Conservation (phyloP, 2,113 vertebrate species). For the Excalfactoria chinensis region DNA sequence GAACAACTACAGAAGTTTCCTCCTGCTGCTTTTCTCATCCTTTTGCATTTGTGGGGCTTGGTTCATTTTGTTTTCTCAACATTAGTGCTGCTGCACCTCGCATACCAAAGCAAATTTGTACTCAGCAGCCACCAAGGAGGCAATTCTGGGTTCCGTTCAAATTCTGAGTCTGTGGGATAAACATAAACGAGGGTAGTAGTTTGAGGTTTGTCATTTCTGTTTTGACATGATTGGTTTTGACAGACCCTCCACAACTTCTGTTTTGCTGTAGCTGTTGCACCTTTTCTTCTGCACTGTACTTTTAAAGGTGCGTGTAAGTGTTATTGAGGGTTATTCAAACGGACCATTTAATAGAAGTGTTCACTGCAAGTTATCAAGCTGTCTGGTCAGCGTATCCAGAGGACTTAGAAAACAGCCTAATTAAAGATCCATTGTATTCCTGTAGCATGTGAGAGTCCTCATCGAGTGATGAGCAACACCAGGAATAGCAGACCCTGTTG, state of each 20-base stretch:
- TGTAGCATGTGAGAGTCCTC: neutral
- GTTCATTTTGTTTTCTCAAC: neutral
- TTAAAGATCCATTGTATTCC: neutral
- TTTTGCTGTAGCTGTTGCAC: neutral
- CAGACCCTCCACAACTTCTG: neutral
- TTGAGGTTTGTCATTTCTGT: neutral
- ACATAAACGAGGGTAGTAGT: neutral
- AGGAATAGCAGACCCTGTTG: neutral
- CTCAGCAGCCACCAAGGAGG: neutral
- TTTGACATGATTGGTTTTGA: neutral
- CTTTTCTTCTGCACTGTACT: neutral
- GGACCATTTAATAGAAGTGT: neutral
- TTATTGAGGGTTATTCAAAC: neutral
- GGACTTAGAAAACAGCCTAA: neutral
- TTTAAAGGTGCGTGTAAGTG: neutral
- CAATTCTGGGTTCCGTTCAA: neutral
- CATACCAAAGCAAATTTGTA: neutral
- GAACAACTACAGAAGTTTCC: neutral
- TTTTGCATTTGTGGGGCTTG: neutral
- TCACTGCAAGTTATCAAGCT: neutral
- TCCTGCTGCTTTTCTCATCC: neutral
- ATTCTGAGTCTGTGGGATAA: neutral
- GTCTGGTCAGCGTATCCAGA: neutral
- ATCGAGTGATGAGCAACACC: neutral
- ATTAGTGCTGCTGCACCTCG: neutral